Evolutionary conservation across 1,140 invertebrate genomes (phyloP), one percentile per base, ranked within the genome.

Genomic region (Drosophila elegans): DNA sequence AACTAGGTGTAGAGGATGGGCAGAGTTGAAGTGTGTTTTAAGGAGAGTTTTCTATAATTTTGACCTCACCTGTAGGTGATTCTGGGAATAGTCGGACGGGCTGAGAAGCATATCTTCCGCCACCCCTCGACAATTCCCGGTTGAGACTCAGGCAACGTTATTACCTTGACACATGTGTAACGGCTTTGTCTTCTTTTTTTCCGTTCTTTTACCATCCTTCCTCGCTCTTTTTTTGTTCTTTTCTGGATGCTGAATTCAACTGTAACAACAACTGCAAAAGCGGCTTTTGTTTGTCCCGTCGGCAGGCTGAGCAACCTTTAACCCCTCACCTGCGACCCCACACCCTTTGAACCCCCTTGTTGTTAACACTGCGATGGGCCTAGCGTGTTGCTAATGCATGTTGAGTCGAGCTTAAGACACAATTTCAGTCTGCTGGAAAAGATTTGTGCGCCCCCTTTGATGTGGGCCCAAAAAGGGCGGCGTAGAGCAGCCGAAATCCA

Each of bases 131-230:
- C 51, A 42, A 56, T 71, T 52, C 61, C 53, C 38, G 72, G 48
- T 39, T 66, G 51, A 16, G 46, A 64, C 62, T 74, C 66, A 45
- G 74, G 45, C 45, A 72, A 57, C 64, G 80, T 88, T 88, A 89
- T 88, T 88, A 88, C 78, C 84, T 89, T 89, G 84, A 78, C 84
- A 89, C 84, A 88, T 89, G 84, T 84, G 84, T 80, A 89, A 90
- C 75, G 84, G 84, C 84, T 84, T 88, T 88, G 85, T 74, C 78
- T 73, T 67, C 39, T 69, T 73, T 67, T 48, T 69, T 73, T 73
- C 13, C 63, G 25, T 68, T 68, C n/a, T 41, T 42, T n/a, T 6
- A 25, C 32, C 38, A 29, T 36, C 44, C 66, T 48, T 38, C 38
- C 62, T 41, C 32, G 9, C 11, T 46, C 13, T 11, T 32, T 51